Percentiles rank a stretch among this genome's conserved stretches.
Evolutionary conservation across 2,888 invertebrate species (phyloP).

Genomic region (Lasioglossum leucozonium): DNA sequence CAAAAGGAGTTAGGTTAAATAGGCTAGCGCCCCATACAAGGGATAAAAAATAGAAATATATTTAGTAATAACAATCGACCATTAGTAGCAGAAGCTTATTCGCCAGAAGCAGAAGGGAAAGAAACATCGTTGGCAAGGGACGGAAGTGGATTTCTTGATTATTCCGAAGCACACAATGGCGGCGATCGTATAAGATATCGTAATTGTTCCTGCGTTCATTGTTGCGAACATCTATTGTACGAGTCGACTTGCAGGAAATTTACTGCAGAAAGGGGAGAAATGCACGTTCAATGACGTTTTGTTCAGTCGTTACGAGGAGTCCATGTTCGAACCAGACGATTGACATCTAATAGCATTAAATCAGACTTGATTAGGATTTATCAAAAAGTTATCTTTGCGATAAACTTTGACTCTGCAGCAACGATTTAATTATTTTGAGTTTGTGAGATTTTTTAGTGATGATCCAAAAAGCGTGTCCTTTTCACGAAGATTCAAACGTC

Average conservation of each 20-base stretch:
- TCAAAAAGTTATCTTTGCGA: too few relatives aligned
- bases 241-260: slow-evolving; percentile 17
- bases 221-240: slow-evolving; percentile 28
- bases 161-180: slow-evolving; percentile 30
- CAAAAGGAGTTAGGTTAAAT: too few relatives aligned
- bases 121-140: slow-evolving; percentile 22
- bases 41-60: background rate
- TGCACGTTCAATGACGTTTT: background rate
- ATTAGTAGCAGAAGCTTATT: background rate
- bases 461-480: too few relatives aligned
- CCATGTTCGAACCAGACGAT: too few relatives aligned
- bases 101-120: slow-evolving; percentile 15
- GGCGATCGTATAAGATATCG: slow-evolving; percentile 39
- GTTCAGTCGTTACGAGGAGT: too few relatives aligned
- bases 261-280: slow-evolving; percentile 18
- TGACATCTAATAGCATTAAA: too few relatives aligned
- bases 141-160: slow-evolving; percentile 43
- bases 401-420: too few relatives aligned
- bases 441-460: too few relatives aligned
- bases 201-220: slow-evolving; percentile 42
- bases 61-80: background rate
- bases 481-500: too few relatives aligned
- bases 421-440: too few relatives aligned
- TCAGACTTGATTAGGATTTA: too few relatives aligned
- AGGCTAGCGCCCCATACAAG: background rate